Conservation (phyloP, 2,888 invertebrate genomes). For the Cactoblastis cactorum region DNA sequence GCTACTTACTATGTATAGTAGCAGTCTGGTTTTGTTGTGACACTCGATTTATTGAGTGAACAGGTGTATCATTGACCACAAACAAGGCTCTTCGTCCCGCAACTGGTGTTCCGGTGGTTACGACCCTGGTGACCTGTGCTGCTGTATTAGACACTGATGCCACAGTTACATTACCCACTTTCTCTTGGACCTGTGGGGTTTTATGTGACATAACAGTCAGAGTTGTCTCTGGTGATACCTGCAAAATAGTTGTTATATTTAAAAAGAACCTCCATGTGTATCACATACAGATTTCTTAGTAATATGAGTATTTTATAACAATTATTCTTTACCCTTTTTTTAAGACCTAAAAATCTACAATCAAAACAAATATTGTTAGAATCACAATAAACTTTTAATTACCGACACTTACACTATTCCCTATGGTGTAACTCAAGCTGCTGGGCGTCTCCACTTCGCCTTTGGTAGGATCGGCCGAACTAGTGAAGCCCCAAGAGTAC, state of each 20-base stretch:
- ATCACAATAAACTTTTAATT: neutral
- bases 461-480: slow-evolving; percentile 71
- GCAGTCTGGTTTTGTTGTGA: slow-evolving; percentile 72
- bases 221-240: slow-evolving; percentile 75
- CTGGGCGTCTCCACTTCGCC: slow-evolving; percentile 74
- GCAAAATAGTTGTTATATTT: slow-evolving; percentile 14
- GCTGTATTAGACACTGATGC: slow-evolving; percentile 66
- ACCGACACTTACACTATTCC: slow-evolving; percentile 61
- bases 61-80: slow-evolving; percentile 67
- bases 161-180: slow-evolving; percentile 65
- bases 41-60: slow-evolving; percentile 63
- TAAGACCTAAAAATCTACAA: neutral
- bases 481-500: slow-evolving; percentile 75
- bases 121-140: slow-evolving; percentile 66
- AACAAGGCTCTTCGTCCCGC: slow-evolving; percentile 68
- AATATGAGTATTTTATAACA: too few relatives aligned
- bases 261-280: too few relatives aligned
- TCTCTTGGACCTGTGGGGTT: slow-evolving; percentile 73
- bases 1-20: slow-evolving; percentile 63
- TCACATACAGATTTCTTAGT: too few relatives aligned
- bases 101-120: slow-evolving; percentile 55
- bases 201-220: slow-evolving; percentile 75
- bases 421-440: slow-evolving; percentile 72
- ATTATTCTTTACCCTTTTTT: too few relatives aligned
- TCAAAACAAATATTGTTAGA: too few relatives aligned